Evolutionary conservation across 1,140 invertebrate species (phyloP), one percentile per base, ranked within the genome.

Genomic region (Drosophila nigromelanica): DNA sequence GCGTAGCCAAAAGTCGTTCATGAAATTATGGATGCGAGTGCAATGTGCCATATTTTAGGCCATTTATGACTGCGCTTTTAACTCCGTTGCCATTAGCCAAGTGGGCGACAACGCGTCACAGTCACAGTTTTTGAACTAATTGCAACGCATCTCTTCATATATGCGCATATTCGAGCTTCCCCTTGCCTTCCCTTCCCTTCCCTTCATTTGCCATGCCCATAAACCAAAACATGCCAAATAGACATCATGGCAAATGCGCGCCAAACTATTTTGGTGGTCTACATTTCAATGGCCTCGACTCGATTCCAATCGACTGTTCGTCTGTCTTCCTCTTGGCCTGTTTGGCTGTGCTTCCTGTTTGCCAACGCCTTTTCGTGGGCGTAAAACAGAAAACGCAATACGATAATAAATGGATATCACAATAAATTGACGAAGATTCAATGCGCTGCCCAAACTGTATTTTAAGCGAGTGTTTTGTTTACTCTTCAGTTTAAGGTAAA

Each of bases 41-140:
- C 67, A 75, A 52, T 74, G 52, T 74, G 82, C 75, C 78, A 87
- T 87, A 86, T 87, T 86, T 86, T 87, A 81, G 78, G 63, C 74
- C 82, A 87, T 86, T 86, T 81, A 47, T 63, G 50, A 64, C 43
- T 40, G 35, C 14, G 68, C 59, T 59, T 47, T 71, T 83, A 85
- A 70, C 59, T 70, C 37, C 27, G 14, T 27, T 18, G 12, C 27
- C 33, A 35, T 35, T 35, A 27, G 30, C 56, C 14, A 60, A 37
- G 47, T 61, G 62, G 68, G 74, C 68, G 48, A 58, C 67, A 4
- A 61, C 42, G 35, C 56, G 24, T 27, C 24, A n/a, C n/a, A n/a
- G 18, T 35, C 52, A 51, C 37, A 48, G 39, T 61, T 73, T 78
- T 68, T 56, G 45, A 64, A 52, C 72, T 82, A 85, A 85, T 76